Conservation (phyloP, 2,888 invertebrate species). For the Bellardia bayeri region DNA sequence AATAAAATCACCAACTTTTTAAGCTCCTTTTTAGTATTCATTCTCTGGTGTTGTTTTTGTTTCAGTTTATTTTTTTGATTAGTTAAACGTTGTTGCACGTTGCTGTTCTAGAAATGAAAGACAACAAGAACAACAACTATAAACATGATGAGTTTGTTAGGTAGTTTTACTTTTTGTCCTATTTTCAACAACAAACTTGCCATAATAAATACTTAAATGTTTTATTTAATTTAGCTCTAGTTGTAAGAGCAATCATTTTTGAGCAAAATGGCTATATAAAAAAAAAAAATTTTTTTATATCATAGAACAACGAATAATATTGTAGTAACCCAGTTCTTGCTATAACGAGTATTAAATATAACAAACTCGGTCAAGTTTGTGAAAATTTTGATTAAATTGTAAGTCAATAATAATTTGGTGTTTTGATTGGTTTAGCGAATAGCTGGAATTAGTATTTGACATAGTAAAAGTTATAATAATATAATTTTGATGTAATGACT, state of each 20-base stretch:
- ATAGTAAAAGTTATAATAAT: neutral
- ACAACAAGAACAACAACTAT: conserved; percentile 41
- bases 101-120: conserved; percentile 45
- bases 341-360: conserved; percentile 2
- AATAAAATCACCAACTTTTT: conserved; percentile 48
- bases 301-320: conserved; percentile 40
- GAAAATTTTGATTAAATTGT: conserved; percentile 37
- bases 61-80: conserved; percentile 11
- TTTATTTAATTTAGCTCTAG: conserved; percentile 49
- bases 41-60: conserved; percentile 1
- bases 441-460: conserved; percentile 21
- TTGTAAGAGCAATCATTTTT: conserved; percentile 43
- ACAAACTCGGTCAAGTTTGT: conserved; percentile 62
- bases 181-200: conserved; percentile 50
- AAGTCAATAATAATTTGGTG: conserved; percentile 28
- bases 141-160: conserved; percentile 22
- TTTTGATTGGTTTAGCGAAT: conserved; percentile 7
- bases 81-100: conserved; percentile 46
- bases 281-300: conserved; percentile 22
- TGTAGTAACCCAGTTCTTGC: conserved; percentile 35
- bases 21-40: conserved; percentile 11
- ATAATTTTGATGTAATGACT: neutral
- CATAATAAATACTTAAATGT: conserved; percentile 51
- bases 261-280: conserved; percentile 5
- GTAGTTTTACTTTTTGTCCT: conserved; percentile 41